Base-by-base conservation (phyloP, 2,888 invertebrate species). In the Tubulanus polymorphus region DNA sequence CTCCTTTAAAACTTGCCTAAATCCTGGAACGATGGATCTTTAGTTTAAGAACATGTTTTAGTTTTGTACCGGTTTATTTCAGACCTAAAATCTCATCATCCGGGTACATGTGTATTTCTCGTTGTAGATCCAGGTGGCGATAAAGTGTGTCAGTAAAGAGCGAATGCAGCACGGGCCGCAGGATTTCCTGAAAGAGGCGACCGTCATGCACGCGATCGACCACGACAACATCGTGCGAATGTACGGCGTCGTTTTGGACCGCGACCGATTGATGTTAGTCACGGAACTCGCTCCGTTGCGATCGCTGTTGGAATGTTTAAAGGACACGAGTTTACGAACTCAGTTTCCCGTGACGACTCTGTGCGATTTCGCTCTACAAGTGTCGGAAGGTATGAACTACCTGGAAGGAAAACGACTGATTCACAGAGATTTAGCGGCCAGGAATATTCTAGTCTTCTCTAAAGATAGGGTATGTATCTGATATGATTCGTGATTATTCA, bases 301-400 rank as follows among this genome's bases (percentile, higher is more conserved):
- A 53, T 97, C 97, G 1, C 82, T 99, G 26, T 81, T 97, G 54
- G 96, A 97, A 81, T 97, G 97, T 75, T 85, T 99, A 32, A 93
- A 94, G 71, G 96, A 97, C 78, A 89, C 92, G 0, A 88, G 91
- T 0, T 81, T 96, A 54, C 83, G 94, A 3, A 84, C 88, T n/a
- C 92, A 90, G 76, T 94, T 97, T 79, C 90, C 93, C 0, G 90
- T 97, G 52, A 85, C 90, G 50, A 90, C 91, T 18, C 84, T 99
- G 28, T 96, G 94, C 81, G 91, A 93, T 80, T 97, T 96, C 80
- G 91, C 94, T 35, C 87, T 90, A 74, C 95, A 96, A 81, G 93
- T 96, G 52, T 92, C 92, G 80, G 91, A 93, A 81, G 99, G 97
- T 51, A 99, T 99, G 97, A 88, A 90, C 76, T 99, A 97, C 81